Evolutionary conservation across 2,888 invertebrate genomes (phyloP).

Genomic region (Taenaris catops): DNA sequence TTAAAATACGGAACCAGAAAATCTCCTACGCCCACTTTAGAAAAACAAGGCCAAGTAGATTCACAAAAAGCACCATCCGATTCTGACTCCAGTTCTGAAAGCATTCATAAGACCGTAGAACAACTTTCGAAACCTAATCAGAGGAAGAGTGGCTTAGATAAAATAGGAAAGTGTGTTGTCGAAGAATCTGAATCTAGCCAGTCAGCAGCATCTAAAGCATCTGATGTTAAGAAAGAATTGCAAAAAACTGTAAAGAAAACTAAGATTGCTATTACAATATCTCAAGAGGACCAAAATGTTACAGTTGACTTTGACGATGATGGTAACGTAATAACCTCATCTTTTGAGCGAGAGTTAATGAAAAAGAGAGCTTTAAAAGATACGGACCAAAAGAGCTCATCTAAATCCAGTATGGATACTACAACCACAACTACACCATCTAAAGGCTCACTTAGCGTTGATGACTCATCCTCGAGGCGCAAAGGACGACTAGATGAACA

Average conservation of each 20-base stretch:
- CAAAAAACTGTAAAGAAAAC: conserved; percentile 72
- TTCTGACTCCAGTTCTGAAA: conserved; percentile 80
- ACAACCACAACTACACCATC: conserved; percentile 71
- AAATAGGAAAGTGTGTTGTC: conserved; percentile 65
- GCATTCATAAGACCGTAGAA: conserved; percentile 71
- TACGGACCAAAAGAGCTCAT: conserved; percentile 72
- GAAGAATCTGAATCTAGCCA: conserved; percentile 82
- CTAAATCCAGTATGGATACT: conserved; percentile 81
- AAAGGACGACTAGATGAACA: conserved; percentile 69
- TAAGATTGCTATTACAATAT: conserved; percentile 75
- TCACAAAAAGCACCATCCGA: conserved; percentile 78
- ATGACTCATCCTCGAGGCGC: conserved; percentile 69
- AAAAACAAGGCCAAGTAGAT: conserved; percentile 81
- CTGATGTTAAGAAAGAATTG: conserved; percentile 64
- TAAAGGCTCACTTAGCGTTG: conserved; percentile 72
- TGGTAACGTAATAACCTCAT: conserved; percentile 69
- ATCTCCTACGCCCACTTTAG: conserved; percentile 80
- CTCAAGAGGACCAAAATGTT: conserved; percentile 75
- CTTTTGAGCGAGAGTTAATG: conserved; percentile 60
- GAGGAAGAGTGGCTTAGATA: conserved; percentile 63
- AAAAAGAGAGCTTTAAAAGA: conserved; percentile 67
- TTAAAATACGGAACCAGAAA: conserved; percentile 59
- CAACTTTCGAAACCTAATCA: conserved; percentile 64
- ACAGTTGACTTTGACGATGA: conserved; percentile 75
- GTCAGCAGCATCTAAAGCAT: conserved; percentile 74